These are phyloP conservation scores for Latheticus oryzae DNA, from an alignment of 2,888 invertebrate species.

Conservation along the genomic window DNA sequence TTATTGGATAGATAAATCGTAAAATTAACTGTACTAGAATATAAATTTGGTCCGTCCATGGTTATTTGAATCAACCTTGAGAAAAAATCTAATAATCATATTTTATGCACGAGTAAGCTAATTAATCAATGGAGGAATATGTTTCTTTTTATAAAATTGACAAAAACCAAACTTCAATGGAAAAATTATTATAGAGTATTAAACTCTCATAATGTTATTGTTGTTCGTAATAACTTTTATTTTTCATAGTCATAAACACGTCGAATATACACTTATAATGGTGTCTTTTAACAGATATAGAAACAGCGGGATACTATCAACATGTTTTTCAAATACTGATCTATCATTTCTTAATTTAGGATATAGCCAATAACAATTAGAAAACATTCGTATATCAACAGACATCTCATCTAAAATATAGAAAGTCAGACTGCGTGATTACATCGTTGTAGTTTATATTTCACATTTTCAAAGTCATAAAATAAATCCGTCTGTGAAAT, in stretches of 20 bases:
- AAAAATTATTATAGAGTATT: too few relatives aligned
- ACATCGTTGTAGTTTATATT: conserved; percentile 8
- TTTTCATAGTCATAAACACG: too few relatives aligned
- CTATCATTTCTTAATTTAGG: conserved; percentile 18
- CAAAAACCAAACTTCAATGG: too few relatives aligned
- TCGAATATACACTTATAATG: too few relatives aligned
- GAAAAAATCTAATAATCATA: conserved; percentile 7
- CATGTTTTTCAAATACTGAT: conserved; percentile 6
- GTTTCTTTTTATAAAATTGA: too few relatives aligned
- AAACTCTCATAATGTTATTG: too few relatives aligned
- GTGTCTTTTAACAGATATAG: not conserved
- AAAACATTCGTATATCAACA: conserved; percentile 1
- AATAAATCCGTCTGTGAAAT: conserved; percentile 23
- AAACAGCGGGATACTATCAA: conserved; percentile 17
- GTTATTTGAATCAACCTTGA: conserved; percentile 14
- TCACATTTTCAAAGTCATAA: conserved; percentile 16
- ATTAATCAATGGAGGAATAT: not conserved
- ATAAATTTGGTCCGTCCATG: conserved; percentile 11
- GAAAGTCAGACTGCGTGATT: conserved; percentile 11
- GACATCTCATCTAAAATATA: conserved; percentile 5
- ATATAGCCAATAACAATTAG: conserved; percentile 12
- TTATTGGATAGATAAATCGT: conserved; percentile 19
- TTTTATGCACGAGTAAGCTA: not conserved
- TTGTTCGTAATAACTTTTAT: too few relatives aligned
- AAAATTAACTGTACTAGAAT: conserved; percentile 3